A percentile compares a stretch with the other conserved stretches of the same genome.
These are phyloP conservation scores for Trichogramma dendrolimi DNA, from an alignment of 2,888 invertebrate species.

Conservation along the genomic window DNA sequence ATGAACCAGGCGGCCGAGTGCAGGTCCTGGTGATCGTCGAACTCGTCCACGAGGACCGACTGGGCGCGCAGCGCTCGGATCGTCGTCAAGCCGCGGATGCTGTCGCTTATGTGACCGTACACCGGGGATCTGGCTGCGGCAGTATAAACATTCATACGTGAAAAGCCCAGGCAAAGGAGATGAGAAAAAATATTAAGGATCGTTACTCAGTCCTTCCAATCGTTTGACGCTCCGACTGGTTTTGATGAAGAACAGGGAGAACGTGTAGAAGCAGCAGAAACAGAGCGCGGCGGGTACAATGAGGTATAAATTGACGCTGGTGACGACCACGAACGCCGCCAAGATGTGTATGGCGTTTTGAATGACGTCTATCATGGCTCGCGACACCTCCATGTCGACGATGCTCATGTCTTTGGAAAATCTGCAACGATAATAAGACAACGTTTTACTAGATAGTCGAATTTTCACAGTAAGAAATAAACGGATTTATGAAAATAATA, in stretches of 20 bases:
- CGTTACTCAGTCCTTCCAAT: conserved; percentile 75
- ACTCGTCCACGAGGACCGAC: conserved; percentile 58
- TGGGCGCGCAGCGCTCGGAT: conserved; percentile 74
- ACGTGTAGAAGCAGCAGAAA: conserved; percentile 66
- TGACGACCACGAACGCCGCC: conserved; percentile 60
- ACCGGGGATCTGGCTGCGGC: conserved; percentile 78
- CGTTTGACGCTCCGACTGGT: conserved; percentile 77
- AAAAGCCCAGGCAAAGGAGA: background rate
- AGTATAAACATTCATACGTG: background rate
- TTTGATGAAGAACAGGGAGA: conserved; percentile 70
- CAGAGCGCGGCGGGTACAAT: conserved; percentile 67
- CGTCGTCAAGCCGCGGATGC: conserved; percentile 74
- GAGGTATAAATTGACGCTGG: conserved; percentile 69
- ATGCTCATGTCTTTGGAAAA: conserved; percentile 86
- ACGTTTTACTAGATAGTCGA: too few relatives aligned
- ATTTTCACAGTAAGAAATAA: too few relatives aligned
- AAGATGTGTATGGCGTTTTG: conserved; percentile 60
- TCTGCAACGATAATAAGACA: conserved; percentile 44
- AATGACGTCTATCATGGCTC: conserved; percentile 60
- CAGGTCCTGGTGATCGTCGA: conserved; percentile 59
- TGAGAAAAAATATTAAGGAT: background rate
- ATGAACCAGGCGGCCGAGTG: conserved; percentile 68
- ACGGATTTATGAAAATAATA: too few relatives aligned
- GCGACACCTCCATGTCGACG: conserved; percentile 62
- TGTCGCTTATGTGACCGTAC: conserved; percentile 75